Conservation (phyloP, 2,888 invertebrate genomes). For the Proisotoma minuta region DNA sequence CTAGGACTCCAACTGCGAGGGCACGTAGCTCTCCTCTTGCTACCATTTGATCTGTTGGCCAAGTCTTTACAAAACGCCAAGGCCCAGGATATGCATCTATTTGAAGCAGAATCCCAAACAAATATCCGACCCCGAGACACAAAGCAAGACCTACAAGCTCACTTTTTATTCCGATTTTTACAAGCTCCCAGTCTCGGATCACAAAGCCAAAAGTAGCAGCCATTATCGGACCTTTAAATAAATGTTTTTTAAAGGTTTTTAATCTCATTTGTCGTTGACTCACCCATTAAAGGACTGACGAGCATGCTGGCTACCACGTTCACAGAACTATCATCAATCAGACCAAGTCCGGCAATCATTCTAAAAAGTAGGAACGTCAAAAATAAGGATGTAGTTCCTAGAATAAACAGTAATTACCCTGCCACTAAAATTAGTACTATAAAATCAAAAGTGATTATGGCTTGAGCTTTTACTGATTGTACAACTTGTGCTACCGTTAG, state of each 20-base stretch:
- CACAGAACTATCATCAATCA: conserved; percentile 69
- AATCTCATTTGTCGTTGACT: conserved; percentile 40
- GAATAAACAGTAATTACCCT: conserved; percentile 56
- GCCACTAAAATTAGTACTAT: conserved; percentile 66
- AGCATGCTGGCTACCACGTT: conserved; percentile 74
- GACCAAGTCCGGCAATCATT: conserved; percentile 67
- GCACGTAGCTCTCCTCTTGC: conserved; percentile 53
- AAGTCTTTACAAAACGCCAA: conserved; percentile 58
- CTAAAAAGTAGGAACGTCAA: no score
- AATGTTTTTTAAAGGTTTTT: conserved; percentile 56
- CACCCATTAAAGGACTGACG: conserved; percentile 70
- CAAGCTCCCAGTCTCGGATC: conserved; percentile 61
- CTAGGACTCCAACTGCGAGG: conserved; percentile 29
- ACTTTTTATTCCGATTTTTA: conserved; percentile 62
- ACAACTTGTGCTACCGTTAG: conserved; percentile 69
- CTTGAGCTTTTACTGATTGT: conserved; percentile 63
- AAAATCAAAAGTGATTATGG: conserved; percentile 71
- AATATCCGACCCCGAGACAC: conserved; percentile 64
- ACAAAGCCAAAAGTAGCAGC: conserved; percentile 68
- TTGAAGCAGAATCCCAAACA: conserved; percentile 62
- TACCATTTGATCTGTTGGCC: conserved; percentile 65
- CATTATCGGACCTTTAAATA: conserved; percentile 72
- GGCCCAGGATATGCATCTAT: conserved; percentile 52
- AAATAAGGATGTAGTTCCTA: conserved; percentile 8
- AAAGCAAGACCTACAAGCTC: conserved; percentile 64